Evolutionary conservation across 2,888 invertebrate genomes (phyloP), one percentile per base, ranked within the genome.

Genomic region (Cerastis leucographa): DNA sequence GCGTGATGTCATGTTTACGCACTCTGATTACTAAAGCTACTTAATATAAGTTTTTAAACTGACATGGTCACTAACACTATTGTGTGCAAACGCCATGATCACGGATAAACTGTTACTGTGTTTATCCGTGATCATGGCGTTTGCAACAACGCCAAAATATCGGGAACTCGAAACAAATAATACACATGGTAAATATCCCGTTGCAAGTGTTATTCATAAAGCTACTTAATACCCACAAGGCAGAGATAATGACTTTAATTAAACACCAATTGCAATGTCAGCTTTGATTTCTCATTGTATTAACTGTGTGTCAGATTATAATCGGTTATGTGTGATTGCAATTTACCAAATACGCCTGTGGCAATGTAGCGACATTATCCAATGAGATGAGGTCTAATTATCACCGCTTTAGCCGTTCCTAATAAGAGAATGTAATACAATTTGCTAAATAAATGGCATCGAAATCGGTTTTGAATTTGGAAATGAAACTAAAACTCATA

Each of bases 211-310:
- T n/a, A n/a, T n/a, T n/a, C n/a, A n/a, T n/a, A n/a, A n/a, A n/a
- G n/a, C n/a, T n/a, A n/a, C n/a, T n/a, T n/a, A 35, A 35, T 35
- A 35, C 35, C 35, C 35, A 35, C 35, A 35, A 44, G 9, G 17
- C 51, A 46, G 3, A 40, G 17, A 35, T 68, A 22, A 49, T 25
- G 3, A 49, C 6, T 25, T 49, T 81, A 79, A 81, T 51, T 49
- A 25, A 56, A 73, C 70, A 49, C 59, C 69, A 51, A 65, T 62
- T 62, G 49, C 78, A 83, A 2, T 69, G n/a, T 69, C 35, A 14
- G 65, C 59, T 78, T 51, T 56, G 49, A 65, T 42, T 54, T 69
- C n/a, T 49, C 56, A 56, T 70, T 59, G 11, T 69, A 51, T 61
- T 56, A 51, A 46, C 70, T 42, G 29, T 76, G 44, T 14, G 22